Evolutionary conservation across 2,113 vertebrate species (phyloP).

Genomic region (Montifringilla adamsi): DNA sequence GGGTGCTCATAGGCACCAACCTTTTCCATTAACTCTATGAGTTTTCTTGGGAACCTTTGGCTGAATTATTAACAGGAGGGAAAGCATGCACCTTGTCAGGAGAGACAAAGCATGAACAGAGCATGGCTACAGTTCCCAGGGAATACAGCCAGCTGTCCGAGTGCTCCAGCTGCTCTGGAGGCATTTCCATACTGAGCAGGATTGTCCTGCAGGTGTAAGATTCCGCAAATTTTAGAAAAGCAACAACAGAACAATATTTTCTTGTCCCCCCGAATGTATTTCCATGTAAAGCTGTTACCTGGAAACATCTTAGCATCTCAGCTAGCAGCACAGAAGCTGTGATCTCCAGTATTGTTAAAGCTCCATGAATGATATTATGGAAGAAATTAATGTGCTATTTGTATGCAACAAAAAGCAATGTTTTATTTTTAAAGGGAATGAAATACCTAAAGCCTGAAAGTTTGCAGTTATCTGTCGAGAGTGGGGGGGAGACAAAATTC

Average conservation of each 20-base stretch:
- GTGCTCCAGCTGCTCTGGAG: background rate
- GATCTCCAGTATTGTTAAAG: slow-evolving; percentile 51
- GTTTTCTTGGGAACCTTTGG: slow-evolving; percentile 4
- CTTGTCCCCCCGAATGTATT: slow-evolving; percentile 45
- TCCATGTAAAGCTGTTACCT: slow-evolving; percentile 64
- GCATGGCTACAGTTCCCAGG: background rate
- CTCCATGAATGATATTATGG: background rate
- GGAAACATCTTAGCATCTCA: slow-evolving; percentile 25
- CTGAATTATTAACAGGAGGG: slow-evolving; percentile 58
- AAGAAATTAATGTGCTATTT: slow-evolving; percentile 47
- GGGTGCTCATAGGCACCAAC: background rate
- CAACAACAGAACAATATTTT: slow-evolving; percentile 27
- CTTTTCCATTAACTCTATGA: slow-evolving; percentile 33
- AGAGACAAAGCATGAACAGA: background rate
- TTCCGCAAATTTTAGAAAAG: background rate
- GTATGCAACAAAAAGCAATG: slow-evolving; percentile 17
- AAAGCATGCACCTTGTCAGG: background rate
- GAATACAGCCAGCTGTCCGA: background rate
- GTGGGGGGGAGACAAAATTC: background rate
- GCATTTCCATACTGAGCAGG: slow-evolving; percentile 14
- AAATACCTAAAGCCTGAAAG: background rate
- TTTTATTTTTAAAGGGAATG: background rate
- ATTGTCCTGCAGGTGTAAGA: slow-evolving; percentile 68
- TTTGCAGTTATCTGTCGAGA: background rate
- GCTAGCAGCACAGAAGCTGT: slow-evolving; percentile 43